Evolutionary conservation across 2,113 vertebrate genomes (phyloP).

Genomic region (Gracilinanus agilis): DNA sequence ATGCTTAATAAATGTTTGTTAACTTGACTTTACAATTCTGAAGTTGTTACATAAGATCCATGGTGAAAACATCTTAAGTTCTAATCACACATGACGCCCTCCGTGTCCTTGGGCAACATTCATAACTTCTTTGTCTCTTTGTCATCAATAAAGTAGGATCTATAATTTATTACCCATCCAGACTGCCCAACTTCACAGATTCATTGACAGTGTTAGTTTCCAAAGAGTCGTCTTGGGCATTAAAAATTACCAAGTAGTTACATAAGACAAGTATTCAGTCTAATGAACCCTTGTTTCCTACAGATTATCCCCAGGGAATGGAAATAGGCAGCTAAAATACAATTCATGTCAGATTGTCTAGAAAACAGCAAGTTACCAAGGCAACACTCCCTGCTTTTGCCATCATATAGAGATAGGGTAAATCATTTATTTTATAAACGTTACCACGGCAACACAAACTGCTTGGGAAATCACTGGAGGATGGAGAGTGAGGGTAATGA

Average conservation of each 20-base stretch:
- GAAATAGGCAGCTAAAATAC: conserved; percentile 48
- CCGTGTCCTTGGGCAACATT: neutral
- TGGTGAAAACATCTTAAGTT: conserved; percentile 12
- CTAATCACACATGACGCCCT: rapidly evolving
- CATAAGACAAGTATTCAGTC: neutral
- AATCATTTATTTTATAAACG: conserved; percentile 62
- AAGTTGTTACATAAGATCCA: neutral
- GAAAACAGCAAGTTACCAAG: conserved; percentile 51
- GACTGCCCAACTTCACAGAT: conserved; percentile 20
- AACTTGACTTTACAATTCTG: neutral
- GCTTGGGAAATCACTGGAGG: conserved; percentile 28
- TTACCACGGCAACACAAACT: conserved; percentile 56
- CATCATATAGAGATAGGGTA: conserved; percentile 36
- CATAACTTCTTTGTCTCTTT: conserved; percentile 12
- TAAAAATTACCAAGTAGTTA: conserved; percentile 40
- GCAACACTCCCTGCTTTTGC: conserved; percentile 34
- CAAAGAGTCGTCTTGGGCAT: conserved; percentile 23
- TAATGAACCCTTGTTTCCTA: conserved; percentile 38
- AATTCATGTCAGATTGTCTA: conserved; percentile 42
- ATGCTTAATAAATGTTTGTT: neutral
- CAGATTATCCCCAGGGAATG: conserved; percentile 48
- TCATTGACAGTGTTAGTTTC: neutral
- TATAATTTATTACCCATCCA: neutral
- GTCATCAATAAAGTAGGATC: neutral
- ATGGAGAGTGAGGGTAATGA: neutral